A percentile compares a stretch with the other conserved stretches of the same genome.
phyloP scores from a whole-genome alignment of 2,888 invertebrate genomes.

The Hypercompe scribonia region DNA sequence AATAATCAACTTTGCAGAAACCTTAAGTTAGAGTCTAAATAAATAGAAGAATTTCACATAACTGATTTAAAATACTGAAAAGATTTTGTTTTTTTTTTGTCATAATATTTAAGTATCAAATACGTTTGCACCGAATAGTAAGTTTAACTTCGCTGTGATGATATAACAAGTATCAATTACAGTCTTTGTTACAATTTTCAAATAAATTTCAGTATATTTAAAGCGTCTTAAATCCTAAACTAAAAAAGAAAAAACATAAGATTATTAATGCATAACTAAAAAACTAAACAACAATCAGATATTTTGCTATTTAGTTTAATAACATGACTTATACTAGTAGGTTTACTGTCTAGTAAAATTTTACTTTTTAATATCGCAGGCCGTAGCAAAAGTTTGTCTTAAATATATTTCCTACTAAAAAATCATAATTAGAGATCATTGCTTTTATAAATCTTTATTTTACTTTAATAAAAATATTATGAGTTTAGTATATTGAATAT shows the following conservation, averaged over 20 bases:
- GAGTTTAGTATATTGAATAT: neutral
- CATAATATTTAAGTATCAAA: neutral
- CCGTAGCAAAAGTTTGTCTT: neutral
- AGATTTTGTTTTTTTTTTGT: no score
- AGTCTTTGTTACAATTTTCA: neutral
- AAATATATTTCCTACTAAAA: neutral
- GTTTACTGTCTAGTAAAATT: neutral
- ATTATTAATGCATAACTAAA: neutral
- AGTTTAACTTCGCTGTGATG: no score
- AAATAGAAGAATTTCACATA: neutral
- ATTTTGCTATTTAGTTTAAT: neutral
- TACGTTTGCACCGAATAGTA: neutral
- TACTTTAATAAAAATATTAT: neutral
- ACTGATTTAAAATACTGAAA: neutral
- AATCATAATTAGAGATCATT: neutral
- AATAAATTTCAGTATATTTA: neutral
- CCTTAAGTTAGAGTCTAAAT: neutral
- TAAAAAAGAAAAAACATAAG: neutral
- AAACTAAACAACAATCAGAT: neutral
- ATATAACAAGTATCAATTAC: neutral
- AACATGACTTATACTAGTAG: neutral
- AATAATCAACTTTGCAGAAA: neutral
- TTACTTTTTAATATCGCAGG: neutral
- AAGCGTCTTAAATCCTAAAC: neutral
- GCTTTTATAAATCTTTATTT: neutral